Evolutionary conservation across 2,888 invertebrate genomes (phyloP).

Genomic region (Alsophila aescularia): DNA sequence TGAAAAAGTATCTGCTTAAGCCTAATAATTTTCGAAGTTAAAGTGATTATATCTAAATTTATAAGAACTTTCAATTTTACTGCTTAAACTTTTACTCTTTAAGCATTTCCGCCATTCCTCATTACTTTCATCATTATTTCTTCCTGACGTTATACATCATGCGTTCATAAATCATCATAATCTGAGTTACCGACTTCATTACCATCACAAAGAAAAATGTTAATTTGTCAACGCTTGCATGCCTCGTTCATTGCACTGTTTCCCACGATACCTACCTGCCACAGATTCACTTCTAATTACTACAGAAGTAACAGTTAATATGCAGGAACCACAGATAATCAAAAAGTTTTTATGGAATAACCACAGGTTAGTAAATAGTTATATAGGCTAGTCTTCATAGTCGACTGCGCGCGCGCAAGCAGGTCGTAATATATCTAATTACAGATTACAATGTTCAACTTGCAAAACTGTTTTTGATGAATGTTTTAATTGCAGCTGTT

Average conservation of each 20-base stretch:
- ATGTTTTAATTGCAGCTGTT: conserved; percentile 30
- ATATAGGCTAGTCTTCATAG: conserved; percentile 42
- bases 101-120: background rate
- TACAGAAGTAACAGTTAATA: conserved; percentile 13
- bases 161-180: background rate
- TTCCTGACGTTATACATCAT: conserved; percentile 3
- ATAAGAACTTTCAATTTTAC: conserved; percentile 4
- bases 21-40: background rate
- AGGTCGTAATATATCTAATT: conserved; percentile 29
- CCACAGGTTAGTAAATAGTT: conserved; percentile 10
- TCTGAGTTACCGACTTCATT: conserved; percentile 17
- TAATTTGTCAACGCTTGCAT: conserved; percentile 38
- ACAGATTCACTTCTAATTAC: conserved; percentile 21
- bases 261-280: conserved; percentile 45
- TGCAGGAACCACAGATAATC: background rate
- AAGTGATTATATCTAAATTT: too few species aligned
- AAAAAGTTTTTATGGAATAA: background rate
- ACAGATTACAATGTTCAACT: conserved; percentile 25
- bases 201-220: conserved; percentile 29
- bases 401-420: conserved; percentile 38
- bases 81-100: conserved; percentile 10
- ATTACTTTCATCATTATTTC: conserved; percentile 11
- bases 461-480: conserved; percentile 31
- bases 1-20: too few species aligned
- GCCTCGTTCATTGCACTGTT: conserved; percentile 37